Evolutionary conservation across 1,140 invertebrate species (phyloP), one percentile per base, ranked within the genome.

Genomic region (Hirudo medicinalis): DNA sequence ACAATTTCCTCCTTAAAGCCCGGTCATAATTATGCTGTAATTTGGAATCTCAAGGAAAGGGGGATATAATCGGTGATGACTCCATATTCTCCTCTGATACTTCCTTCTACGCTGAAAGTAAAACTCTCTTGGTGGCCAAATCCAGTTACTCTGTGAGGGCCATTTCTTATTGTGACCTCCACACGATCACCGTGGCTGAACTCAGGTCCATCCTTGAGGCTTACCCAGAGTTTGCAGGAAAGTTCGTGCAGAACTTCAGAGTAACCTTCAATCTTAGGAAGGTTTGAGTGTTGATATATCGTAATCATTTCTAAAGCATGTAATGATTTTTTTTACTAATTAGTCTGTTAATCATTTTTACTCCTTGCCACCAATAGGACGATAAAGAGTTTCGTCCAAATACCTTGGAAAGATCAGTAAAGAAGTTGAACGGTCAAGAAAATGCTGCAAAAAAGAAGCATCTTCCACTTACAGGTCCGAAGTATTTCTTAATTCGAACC

Each of bases 141-240:
- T 96, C 94, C 60, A 93, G 91, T 75, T 97, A 91, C 82, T 93
- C 94, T 79, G 94, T 98, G 25, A 87, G 94, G 22, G 80, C 81
- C 13, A 74, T 82, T 32, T 78, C 78, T 25, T 82, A 82, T 76
- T 81, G 80, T 75, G 80, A 82, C 74, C 77, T 83, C 43, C 80
- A 83, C 73, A 82, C 81, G 74, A 82, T 83, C 57, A 78, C 80
- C 40, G 69, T 81, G 22, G 73, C 71, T 11, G 81, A 82, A 70
- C 74, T 83, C 0, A 74, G 76, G 57, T 79, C 80, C 67, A 80
- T 82, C 1, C 74, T 83, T 0, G 76, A 78, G 36, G 79, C 80
- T 9, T 83, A 83, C 72, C 79, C 80, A 19, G 82, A 83, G 74
- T 83, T 82, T 75, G 76, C 81, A 0, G 77, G 78, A 68, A 75